Evolutionary conservation across 1,140 invertebrate genomes (phyloP), one percentile per base, ranked within the genome.

Genomic region (Musca vetustissima): DNA sequence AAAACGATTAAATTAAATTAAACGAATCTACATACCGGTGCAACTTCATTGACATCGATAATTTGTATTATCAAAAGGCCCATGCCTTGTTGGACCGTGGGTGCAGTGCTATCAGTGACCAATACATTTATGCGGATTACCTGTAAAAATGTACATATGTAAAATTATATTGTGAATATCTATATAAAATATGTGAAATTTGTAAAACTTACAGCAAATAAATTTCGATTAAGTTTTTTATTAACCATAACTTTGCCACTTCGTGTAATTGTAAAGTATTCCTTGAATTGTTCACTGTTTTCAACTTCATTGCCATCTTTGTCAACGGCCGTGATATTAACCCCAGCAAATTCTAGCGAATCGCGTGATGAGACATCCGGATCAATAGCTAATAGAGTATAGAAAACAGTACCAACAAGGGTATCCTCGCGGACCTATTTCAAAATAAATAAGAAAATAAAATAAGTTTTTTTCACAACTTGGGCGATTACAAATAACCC

Each of bases 41-140:
- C 85, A 69, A 86, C 85, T 53, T 88, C 86, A 73, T 90, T 90
- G n/a, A 89, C 90, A 78, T 96, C 94, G 36, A 95, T 90, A 52
- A 97, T 92, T 2, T 90, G 94, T 24, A 97, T 90, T 67, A 95
- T 90, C 6, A 97, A 83, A 64, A 90, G 88, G 25, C 93, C 93
- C 89, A 79, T 52, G 73, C 81, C 92, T 78, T 91, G 89, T 77
- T 96, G 94, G 6, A 89, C 83, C 8, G 87, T 89, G 0, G 88
- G 87, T 2, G 93, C 94, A 1, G 91, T 91, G 2, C 89, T 89
- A 79, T 96, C 94, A 4, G 88, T 91, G 1, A 95, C 94, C 4
- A 89, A 80, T 0, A 96, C 88, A 3, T 91, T 90, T n/a, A 95
- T 76, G 0, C 79, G 72, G 72, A 83, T 79, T 17, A 72, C 69